These are phyloP conservation scores for Lophius piscatorius DNA, from an alignment of 2,113 vertebrate species.

Conservation along the genomic window DNA sequence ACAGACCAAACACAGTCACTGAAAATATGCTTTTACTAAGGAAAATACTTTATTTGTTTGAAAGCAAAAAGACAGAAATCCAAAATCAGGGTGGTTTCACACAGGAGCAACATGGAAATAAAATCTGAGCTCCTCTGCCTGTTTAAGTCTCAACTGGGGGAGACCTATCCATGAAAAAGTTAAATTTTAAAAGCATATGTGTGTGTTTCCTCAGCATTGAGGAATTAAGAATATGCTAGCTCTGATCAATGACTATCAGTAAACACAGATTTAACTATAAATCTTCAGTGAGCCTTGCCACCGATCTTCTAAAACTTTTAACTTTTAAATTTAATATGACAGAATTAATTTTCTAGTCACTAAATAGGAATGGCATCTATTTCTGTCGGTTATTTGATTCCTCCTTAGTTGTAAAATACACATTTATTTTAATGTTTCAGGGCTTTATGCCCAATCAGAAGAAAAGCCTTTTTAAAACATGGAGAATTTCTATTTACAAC, in stretches of 20 bases:
- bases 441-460: neutral
- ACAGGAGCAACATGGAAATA: conserved; percentile 19
- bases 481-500: conserved; percentile 16
- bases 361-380: too few species aligned
- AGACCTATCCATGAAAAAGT: neutral
- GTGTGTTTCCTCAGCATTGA: too few species aligned
- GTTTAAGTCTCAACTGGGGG: conserved; percentile 4
- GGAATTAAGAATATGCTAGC: too few species aligned
- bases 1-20: conserved; percentile 11
- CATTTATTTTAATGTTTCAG: neutral
- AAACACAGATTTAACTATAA: too few species aligned
- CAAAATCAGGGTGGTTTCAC: conserved; percentile 26
- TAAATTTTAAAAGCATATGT: too few species aligned
- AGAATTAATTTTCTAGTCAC: too few species aligned
- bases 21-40: conserved; percentile 63
- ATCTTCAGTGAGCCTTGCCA: too few species aligned
- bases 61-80: conserved; percentile 49
- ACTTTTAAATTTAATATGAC: too few species aligned
- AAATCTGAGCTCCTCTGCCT: conserved; percentile 2
- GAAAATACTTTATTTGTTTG: conserved; percentile 73
- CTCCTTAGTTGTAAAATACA: neutral
- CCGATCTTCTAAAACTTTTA: too few species aligned
- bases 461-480: neutral
- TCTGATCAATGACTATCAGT: too few species aligned
- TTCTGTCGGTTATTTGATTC: neutral